Evolutionary conservation across 1,140 invertebrate species (phyloP).

Genomic region (Oreohelix idahoensis): DNA sequence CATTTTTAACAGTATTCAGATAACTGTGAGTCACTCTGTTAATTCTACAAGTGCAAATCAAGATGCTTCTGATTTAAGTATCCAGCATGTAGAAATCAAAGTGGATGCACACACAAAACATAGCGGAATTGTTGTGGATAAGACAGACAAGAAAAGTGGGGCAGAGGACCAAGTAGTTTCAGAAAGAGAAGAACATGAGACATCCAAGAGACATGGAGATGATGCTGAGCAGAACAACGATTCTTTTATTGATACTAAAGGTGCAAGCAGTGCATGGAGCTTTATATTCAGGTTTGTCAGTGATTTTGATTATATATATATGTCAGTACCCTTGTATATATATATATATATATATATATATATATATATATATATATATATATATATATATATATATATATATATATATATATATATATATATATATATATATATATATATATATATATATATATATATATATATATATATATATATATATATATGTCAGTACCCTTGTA

Average conservation of each 20-base stretch:
- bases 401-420: too few species aligned
- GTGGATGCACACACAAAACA: background rate
- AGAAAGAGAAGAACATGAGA: constrained; percentile 7
- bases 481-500: too few species aligned
- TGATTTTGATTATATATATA: background rate
- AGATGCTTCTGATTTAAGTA: background rate
- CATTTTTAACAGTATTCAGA: background rate
- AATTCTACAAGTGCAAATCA: background rate
- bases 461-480: too few species aligned
- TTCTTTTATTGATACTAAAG: background rate
- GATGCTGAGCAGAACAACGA: background rate
- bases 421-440: too few species aligned
- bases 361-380: too few species aligned
- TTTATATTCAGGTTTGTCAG: constrained; percentile 8
- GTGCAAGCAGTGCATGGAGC: constrained; percentile 11
- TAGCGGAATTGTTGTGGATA: background rate
- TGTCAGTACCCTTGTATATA: too few species aligned
- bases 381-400: too few species aligned
- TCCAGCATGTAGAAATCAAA: background rate
- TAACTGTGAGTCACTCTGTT: too few species aligned
- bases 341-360: too few species aligned
- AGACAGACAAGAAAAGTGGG: background rate
- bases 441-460: background rate
- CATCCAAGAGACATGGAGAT: background rate
- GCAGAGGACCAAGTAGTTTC: constrained; percentile 24